Percentiles rank a stretch among this genome's conserved stretches.
phyloP scores from a whole-genome alignment of 2,113 vertebrate genomes.

The Amblyopsis rosae region DNA sequence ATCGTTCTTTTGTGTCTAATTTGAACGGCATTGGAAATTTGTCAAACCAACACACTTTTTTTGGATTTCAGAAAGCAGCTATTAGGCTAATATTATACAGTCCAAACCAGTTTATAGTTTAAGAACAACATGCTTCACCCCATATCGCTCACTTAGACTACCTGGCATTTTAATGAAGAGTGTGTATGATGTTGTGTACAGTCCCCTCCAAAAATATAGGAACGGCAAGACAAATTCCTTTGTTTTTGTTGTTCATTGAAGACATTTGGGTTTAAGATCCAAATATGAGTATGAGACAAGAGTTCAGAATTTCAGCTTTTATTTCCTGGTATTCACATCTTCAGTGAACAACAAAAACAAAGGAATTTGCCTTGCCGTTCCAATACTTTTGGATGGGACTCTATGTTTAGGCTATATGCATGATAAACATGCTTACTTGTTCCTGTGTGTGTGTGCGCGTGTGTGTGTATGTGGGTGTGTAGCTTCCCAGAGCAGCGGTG shows the following conservation, averaged over 20 bases:
- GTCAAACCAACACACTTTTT: not conserved
- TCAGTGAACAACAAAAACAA: no score
- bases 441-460: not conserved
- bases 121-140: not conserved
- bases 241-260: no score
- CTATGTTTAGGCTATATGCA: not conserved
- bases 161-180: not conserved
- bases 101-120: not conserved
- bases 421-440: not conserved
- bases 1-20: not conserved
- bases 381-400: no score
- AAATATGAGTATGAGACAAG: no score
- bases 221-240: no score
- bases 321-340: no score
- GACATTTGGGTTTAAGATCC: no score
- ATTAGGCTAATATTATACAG: not conserved
- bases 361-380: no score
- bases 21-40: not conserved
- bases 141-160: not conserved
- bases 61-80: not conserved
- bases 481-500: slow-evolving; percentile 66
- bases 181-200: not conserved
- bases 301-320: no score
- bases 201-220: not conserved
- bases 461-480: not conserved